Evolutionary conservation across 2,888 invertebrate species (phyloP).

Genomic region (Leucania comma): DNA sequence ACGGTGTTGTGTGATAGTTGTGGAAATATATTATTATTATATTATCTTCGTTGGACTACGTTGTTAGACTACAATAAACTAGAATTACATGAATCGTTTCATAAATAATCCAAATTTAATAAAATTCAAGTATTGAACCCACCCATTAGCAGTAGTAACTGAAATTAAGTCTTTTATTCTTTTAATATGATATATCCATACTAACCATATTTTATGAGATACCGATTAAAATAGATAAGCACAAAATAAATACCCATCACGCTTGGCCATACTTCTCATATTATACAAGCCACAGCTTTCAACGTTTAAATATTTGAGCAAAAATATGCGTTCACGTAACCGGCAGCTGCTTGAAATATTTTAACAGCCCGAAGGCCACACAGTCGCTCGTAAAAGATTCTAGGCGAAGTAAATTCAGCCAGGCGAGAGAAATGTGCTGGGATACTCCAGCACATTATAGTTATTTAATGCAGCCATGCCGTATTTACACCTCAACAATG

Average conservation of each 20-base stretch:
- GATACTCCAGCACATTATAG: slow-evolving; percentile 15
- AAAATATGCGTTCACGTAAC: slow-evolving; percentile 13
- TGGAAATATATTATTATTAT: no score
- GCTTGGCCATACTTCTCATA: background rate
- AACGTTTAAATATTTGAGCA: slow-evolving; percentile 23
- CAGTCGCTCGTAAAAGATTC: slow-evolving; percentile 36
- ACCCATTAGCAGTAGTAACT: no score
- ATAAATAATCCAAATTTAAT: no score
- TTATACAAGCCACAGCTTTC: slow-evolving; percentile 7
- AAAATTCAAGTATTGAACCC: no score
- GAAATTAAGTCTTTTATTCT: no score
- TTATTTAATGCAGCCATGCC: slow-evolving; percentile 25
- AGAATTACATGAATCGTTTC: no score
- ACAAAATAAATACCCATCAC: background rate
- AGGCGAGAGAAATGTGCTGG: background rate
- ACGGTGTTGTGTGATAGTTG: no score
- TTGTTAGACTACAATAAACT: no score
- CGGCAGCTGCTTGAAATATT: slow-evolving; percentile 1
- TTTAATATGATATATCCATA: background rate
- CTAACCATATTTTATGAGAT: background rate
- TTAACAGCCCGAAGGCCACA: slow-evolving; percentile 5
- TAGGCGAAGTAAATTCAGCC: slow-evolving; percentile 31
- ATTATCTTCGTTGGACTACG: no score
- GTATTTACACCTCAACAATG: slow-evolving; percentile 19
- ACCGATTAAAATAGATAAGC: background rate